Evolutionary conservation across 53 echinoderm and acorn worm genomes (phyloP).

Genomic region (Holothuria scabra): DNA sequence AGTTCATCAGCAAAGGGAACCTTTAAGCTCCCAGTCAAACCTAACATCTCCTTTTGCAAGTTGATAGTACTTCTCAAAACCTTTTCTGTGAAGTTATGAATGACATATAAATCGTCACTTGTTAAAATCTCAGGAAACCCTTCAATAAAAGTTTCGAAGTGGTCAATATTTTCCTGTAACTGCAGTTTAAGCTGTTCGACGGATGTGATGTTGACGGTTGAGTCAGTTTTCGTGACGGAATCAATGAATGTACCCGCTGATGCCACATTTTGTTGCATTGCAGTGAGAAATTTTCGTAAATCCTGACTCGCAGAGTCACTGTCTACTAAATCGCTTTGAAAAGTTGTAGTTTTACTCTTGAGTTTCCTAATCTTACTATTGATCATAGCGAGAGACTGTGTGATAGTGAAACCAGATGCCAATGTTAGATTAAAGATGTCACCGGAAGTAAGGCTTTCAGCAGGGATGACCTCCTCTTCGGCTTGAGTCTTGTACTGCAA

Average conservation of each 20-base stretch:
- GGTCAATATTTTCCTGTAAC: neutral
- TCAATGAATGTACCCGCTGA: slow-evolving; percentile 4
- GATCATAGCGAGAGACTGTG: slow-evolving; percentile 69
- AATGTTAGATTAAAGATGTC: slow-evolving; percentile 76
- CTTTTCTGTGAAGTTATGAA: slow-evolving; percentile 9
- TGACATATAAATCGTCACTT: neutral
- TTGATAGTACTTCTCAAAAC: neutral
- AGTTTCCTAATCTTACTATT: slow-evolving; percentile 27
- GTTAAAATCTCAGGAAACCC: slow-evolving; percentile 4
- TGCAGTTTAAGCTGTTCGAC: neutral
- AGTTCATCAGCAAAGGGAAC: neutral
- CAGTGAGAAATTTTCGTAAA: neutral
- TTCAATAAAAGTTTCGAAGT: neutral
- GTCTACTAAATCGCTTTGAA: slow-evolving; percentile 10
- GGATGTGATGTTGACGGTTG: neutral
- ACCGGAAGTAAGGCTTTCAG: slow-evolving; percentile 48
- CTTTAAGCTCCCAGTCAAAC: neutral
- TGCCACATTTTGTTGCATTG: neutral
- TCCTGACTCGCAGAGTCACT: neutral
- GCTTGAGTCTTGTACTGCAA: slow-evolving; percentile 78
- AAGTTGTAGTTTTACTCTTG: slow-evolving; percentile 10
- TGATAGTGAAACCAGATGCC: slow-evolving; percentile 74
- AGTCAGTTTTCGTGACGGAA: neutral
- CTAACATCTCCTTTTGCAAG: slow-evolving; percentile 18
- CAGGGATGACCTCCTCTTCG: slow-evolving; percentile 50